Evolutionary conservation across 92 coral and sea anemone species (phyloP).

Genomic region (Blastomussa wellsi): DNA sequence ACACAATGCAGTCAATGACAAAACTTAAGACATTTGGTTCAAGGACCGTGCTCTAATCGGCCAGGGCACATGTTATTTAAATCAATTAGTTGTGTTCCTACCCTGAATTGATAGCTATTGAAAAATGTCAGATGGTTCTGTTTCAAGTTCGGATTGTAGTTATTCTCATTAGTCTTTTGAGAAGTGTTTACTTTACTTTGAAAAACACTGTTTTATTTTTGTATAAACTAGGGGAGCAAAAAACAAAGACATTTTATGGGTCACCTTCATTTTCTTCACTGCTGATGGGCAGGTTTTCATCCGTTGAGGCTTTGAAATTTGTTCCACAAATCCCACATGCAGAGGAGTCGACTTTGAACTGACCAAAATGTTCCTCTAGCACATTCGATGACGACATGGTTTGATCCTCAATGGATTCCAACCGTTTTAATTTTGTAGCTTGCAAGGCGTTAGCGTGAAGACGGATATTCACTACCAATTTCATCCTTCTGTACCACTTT

Average conservation of each 20-base stretch:
- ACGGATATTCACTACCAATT: not conserved
- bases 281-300: not conserved
- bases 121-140: too few species aligned
- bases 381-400: not conserved
- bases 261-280: conserved; percentile 10
- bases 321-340: conserved; percentile 81
- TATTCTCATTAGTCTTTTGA: too few species aligned
- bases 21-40: too few species aligned
- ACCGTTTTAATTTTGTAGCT: not conserved
- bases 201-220: not conserved
- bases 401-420: conserved; percentile 10
- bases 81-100: too few species aligned
- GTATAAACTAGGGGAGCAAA: not conserved
- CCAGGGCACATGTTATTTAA: not conserved
- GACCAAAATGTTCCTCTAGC: conserved; percentile 48
- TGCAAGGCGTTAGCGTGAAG: not conserved
- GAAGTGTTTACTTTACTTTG: not conserved
- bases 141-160: not conserved
- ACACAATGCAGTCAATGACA: too few species aligned
- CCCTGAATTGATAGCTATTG: too few species aligned
- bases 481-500: conserved; percentile 20
- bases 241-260: not conserved
- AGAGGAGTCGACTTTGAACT: conserved; percentile 70
- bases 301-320: conserved; percentile 1
- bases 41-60: not conserved